A percentile compares a stretch with the other conserved stretches of the same genome.
Evolutionary conservation across 2,797 vertebrate genomes (phyloP).

Genomic region (Microhierax caerulescens): DNA sequence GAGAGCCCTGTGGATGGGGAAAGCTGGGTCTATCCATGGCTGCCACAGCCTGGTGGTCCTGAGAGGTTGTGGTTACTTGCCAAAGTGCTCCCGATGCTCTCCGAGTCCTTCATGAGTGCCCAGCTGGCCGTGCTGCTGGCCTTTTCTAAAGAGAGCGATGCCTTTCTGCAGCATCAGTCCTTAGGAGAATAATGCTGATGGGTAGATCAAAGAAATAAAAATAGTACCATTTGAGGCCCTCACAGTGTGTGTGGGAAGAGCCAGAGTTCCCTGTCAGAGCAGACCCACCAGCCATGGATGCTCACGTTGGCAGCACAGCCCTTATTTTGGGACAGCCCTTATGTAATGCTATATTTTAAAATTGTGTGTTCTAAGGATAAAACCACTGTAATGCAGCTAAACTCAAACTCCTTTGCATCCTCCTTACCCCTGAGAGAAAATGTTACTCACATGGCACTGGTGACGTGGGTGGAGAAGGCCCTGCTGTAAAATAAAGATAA

Average conservation of each 20-base stretch:
- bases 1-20: not conserved
- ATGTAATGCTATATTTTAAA: conserved; percentile 17
- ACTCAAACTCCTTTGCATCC: conserved; percentile 19
- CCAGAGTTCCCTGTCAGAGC: not conserved
- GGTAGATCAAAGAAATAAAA: conserved; percentile 10
- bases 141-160: not conserved
- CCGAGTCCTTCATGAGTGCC: not conserved
- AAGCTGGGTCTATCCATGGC: fast-evolving
- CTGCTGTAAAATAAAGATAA: not conserved
- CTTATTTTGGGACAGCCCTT: conserved; percentile 28
- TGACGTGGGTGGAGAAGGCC: not conserved
- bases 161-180: not conserved
- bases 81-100: not conserved
- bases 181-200: not conserved
- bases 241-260: not conserved
- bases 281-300: not conserved
- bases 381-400: conserved; percentile 22
- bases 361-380: conserved; percentile 10
- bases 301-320: not conserved
- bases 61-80: not conserved
- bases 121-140: not conserved
- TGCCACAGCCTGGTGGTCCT: not conserved
- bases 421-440: conserved; percentile 17
- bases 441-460: not conserved
- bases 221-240: not conserved